Conservation (phyloP, 1,140 invertebrate species). For the Polyergus mexicanus region DNA sequence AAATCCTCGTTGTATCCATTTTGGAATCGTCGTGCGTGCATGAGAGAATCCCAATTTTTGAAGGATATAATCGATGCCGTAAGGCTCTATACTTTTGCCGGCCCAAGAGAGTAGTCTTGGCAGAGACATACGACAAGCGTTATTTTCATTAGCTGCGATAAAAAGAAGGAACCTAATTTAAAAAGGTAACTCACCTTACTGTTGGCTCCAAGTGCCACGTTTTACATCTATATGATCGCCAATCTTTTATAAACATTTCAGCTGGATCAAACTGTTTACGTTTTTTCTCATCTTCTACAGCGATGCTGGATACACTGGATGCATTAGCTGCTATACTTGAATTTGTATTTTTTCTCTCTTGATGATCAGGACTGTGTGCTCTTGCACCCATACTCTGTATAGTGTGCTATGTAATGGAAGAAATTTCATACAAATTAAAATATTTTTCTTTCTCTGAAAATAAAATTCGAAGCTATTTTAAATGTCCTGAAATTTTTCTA, state of each 20-base stretch:
- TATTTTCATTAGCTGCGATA: neutral
- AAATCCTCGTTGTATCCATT: slow-evolving; percentile 99
- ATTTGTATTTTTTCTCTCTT: slow-evolving; percentile 77
- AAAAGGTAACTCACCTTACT: slow-evolving; percentile 90
- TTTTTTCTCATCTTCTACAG: slow-evolving; percentile 84
- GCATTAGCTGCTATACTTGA: slow-evolving; percentile 60
- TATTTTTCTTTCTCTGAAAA: neutral
- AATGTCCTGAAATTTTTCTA: slow-evolving; percentile 13
- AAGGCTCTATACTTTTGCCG: slow-evolving; percentile 98
- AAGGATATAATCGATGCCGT: slow-evolving; percentile 98
- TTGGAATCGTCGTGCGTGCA: slow-evolving; percentile 98
- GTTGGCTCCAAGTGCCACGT: slow-evolving; percentile 99
- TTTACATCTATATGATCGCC: slow-evolving; percentile 97
- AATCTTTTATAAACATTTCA: slow-evolving; percentile 93
- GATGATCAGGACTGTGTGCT: slow-evolving; percentile 85
- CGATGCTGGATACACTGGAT: slow-evolving; percentile 66
- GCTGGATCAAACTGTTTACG: slow-evolving; percentile 86
- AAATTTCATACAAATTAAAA: slow-evolving; percentile 8
- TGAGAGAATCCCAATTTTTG: slow-evolving; percentile 99
- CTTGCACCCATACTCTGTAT: slow-evolving; percentile 81
- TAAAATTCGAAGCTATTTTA: slow-evolving; percentile 13
- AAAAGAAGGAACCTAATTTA: neutral
- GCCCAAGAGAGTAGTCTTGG: slow-evolving; percentile 96
- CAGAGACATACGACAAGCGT: neutral
- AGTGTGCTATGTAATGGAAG: slow-evolving; percentile 65